Conservation (phyloP, 2,797 vertebrate species). For the Argentina silus region DNA sequence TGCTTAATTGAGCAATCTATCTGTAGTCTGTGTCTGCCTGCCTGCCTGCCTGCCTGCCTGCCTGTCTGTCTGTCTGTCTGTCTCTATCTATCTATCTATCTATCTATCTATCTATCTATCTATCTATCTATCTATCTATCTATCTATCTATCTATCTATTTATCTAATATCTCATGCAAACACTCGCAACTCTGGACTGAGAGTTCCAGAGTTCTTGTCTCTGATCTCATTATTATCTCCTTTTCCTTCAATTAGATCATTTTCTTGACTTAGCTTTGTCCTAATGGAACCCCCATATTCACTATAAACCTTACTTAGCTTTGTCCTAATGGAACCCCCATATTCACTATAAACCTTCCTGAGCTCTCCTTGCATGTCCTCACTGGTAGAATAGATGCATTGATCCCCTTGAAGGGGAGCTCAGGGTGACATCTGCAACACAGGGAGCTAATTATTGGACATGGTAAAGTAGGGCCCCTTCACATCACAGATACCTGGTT, state of each 20-base stretch:
- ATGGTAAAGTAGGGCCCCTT: slow-evolving; percentile 6
- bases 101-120: no score
- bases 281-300: background rate
- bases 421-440: slow-evolving; percentile 38
- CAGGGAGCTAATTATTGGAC: slow-evolving; percentile 31
- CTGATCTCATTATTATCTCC: no score
- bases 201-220: no score
- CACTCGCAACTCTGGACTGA: no score
- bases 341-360: background rate
- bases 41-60: no score
- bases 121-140: no score
- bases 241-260: background rate
- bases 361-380: slow-evolving; percentile 50
- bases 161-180: no score
- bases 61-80: no score
- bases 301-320: slow-evolving; percentile 10
- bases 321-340: background rate
- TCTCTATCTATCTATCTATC: no score
- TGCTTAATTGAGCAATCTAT: no score
- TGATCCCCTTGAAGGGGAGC: slow-evolving; percentile 47
- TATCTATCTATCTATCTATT: no score
- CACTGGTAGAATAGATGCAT: slow-evolving; percentile 43
- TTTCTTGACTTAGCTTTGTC: background rate
- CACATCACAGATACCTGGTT: background rate
- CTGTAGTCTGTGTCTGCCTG: no score